Evolutionary conservation across 2,888 invertebrate genomes (phyloP), one percentile per base, ranked within the genome.

Genomic region (Pseudococcus viburni): DNA sequence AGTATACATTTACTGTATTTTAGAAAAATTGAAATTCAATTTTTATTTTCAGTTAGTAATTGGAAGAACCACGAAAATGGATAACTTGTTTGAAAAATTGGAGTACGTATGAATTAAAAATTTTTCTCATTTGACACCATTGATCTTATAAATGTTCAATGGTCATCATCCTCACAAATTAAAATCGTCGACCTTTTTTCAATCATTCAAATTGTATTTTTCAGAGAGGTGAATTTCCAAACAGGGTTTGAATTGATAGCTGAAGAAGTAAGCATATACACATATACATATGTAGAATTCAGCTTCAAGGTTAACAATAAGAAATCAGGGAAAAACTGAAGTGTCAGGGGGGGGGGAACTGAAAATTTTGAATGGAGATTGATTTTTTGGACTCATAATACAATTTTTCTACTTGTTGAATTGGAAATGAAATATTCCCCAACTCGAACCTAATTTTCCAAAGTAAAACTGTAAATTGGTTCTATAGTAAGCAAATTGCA

Each of bases 81-180:
- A 73, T 33, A 73, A 33, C 8, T 73, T 73, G 33, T 73, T 73
- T 17, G 33, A 73, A 73, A 73, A 73, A 73, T 33, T 73, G 33
- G 73, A 73, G 73, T 73, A 73, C 15, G 73, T 73, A 33, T 19
- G 8, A 64, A 33, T 73, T 19, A 1, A 68, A 33, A 33, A 33
- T 2, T 68, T 3, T 42, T 42, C 42, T 42, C 42, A 33, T 33
- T 33, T 3, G n/a, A n/a, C n/a, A n/a, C n/a, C n/a, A n/a, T n/a
- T n/a, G n/a, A n/a, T n/a, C n/a, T n/a, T n/a, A n/a, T n/a, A n/a
- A n/a, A n/a, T n/a, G n/a, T n/a, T n/a, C n/a, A n/a, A n/a, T n/a
- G n/a, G 26, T 33, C 3, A 33, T 2, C 19, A 64, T 22, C 8
- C 3, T 42, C 42, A 9, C 9, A 42, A 6, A 42, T 3, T 42